These are phyloP conservation scores for Sesamia nonagrioides DNA, from an alignment of 1,140 invertebrate species.

Conservation along the genomic window DNA sequence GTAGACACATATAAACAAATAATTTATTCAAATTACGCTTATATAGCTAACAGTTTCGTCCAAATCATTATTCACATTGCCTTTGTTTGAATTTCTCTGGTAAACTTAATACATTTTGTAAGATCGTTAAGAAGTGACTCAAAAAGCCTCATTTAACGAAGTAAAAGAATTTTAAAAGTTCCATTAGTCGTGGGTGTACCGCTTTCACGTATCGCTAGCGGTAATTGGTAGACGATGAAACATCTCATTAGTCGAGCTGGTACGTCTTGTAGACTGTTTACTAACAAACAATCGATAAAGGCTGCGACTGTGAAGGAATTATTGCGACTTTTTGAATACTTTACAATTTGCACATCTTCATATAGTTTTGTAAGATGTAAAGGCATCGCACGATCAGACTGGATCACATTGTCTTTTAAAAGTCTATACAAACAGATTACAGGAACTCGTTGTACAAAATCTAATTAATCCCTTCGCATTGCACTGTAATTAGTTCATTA, in stretches of 20 bases:
- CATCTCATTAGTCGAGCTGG: not conserved
- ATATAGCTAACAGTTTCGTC: no score
- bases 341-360: not conserved
- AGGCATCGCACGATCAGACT: no score
- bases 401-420: no score
- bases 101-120: not conserved
- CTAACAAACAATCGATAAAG: constrained; percentile 14
- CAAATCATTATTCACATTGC: not conserved
- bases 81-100: not conserved
- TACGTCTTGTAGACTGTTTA: constrained; percentile 1
- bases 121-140: not conserved
- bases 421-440: not conserved
- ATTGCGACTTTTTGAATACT: not conserved
- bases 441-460: not conserved
- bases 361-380: no score
- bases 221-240: constrained; percentile 15
- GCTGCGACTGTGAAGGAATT: not conserved
- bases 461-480: constrained; percentile 6
- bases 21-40: not conserved
- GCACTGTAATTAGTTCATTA: not conserved
- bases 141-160: constrained; percentile 25
- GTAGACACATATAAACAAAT: no score
- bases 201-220: constrained; percentile 18
- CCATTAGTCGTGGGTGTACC: not conserved
- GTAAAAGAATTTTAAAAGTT: constrained; percentile 42